Evolutionary conservation across 1,140 invertebrate genomes (phyloP).

Genomic region (Ephestia elutella): DNA sequence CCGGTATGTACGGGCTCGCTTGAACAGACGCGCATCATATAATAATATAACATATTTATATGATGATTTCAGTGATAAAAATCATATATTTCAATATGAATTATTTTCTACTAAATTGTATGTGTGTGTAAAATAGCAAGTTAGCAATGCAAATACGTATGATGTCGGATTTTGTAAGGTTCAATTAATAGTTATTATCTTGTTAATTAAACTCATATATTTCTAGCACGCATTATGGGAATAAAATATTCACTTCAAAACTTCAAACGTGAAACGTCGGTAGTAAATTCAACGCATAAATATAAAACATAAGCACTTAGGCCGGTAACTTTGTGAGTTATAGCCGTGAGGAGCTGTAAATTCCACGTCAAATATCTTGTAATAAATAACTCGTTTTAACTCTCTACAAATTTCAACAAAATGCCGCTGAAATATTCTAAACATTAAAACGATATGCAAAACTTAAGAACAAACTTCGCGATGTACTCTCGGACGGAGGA

Average conservation of each 20-base stretch:
- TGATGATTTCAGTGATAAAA: no score
- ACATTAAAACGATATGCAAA: conserved; percentile 2
- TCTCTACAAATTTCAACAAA: conserved; percentile 2
- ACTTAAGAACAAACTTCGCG: neutral
- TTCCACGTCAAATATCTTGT: conserved; percentile 1
- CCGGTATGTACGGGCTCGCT: neutral
- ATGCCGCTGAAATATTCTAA: conserved; percentile 1
- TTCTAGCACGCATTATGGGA: neutral
- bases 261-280: neutral
- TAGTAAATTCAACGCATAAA: neutral
- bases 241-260: neutral
- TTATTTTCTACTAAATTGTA: no score
- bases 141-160: no score
- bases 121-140: no score
- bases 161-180: no score
- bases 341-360: neutral
- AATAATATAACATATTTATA: no score
- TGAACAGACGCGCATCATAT: no score
- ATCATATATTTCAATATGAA: no score
- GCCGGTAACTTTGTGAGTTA: conserved; percentile 1
- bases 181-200: no score
- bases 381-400: conserved; percentile 2
- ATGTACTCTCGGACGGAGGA: neutral
- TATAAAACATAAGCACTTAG: neutral
- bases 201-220: no score